Evolutionary conservation across 2,113 vertebrate species (phyloP).

Genomic region (Daphoenositta chrysoptera): DNA sequence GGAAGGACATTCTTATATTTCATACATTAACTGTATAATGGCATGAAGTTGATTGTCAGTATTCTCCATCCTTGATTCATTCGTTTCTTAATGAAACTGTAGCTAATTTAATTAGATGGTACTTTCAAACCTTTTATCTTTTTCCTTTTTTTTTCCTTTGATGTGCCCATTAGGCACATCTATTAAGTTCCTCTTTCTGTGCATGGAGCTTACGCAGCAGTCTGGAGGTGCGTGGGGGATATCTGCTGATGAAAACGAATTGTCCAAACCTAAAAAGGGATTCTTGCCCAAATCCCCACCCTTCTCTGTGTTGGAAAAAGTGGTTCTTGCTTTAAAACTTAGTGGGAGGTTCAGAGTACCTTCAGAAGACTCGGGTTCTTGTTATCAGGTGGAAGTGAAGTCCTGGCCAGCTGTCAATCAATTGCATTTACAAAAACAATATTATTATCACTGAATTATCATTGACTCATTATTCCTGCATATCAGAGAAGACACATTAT

Average conservation of each 20-base stretch:
- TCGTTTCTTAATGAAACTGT: not conserved
- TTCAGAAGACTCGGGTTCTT: not conserved
- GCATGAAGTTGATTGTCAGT: not conserved
- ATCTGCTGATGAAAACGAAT: not conserved
- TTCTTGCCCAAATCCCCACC: not conserved
- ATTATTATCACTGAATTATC: not conserved
- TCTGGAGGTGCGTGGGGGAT: not conserved
- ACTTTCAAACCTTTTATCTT: not conserved
- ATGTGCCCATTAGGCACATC: not conserved
- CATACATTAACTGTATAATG: not conserved
- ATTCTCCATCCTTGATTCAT: not conserved
- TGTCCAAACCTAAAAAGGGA: not conserved
- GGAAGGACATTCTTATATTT: not conserved
- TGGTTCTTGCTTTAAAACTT: not conserved
- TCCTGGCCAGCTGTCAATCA: not conserved
- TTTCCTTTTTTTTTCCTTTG: not conserved
- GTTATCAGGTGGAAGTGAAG: not conserved
- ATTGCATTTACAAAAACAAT: not conserved
- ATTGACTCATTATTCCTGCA: not conserved
- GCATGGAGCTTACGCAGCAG: not conserved
- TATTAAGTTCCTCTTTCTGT: not conserved
- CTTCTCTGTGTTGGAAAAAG: not conserved
- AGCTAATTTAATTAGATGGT: not conserved
- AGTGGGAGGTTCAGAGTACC: not conserved
- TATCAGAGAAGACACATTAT: not conserved